Evolutionary conservation across 2,888 invertebrate species (phyloP), one percentile per base, ranked within the genome.

Genomic region (Calliphora vomitoria): DNA sequence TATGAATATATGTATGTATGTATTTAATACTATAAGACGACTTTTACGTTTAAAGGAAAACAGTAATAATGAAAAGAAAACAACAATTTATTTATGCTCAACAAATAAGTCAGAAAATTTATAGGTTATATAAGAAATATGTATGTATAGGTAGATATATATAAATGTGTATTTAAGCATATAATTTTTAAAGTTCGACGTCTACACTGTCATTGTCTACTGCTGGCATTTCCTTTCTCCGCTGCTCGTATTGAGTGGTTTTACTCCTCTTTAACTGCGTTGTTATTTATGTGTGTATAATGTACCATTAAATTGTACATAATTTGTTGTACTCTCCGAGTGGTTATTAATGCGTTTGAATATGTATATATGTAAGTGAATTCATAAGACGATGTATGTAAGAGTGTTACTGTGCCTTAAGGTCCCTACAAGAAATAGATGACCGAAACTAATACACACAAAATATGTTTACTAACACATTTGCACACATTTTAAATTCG

Each of bases 251-350:
- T 50, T 5, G 50, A 50, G 55, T 55, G 20, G 15, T 38, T 35
- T 64, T 64, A 13, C 18, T 38, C 10, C 3, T 38, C 8, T 41
- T 44, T 41, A 66, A 18, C 18, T 0, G 1, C 41, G 8, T 55
- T 55, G 8, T 20, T 20, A 66, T 44, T 66, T 44, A 44, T 66
- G 41, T 18, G 11, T 8, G 18, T 66, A 66, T 66, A 66, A 66
- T 66, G 44, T 66, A 66, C 66, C 66, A 66, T 66, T 44, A 66
- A 44, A 44, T 66, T 55, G 41, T 66, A 66, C 13, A 44, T 66
- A 66, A 66, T 66, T 44, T 66, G n/a, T n/a, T n/a, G 20, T 41
- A 44, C 10, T 66, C 8, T 64, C 18, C 20, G 20, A 8, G 10
- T 20, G 20, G 55, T 55, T 55, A 55, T 55, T 55, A 55, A 55